Conservation (phyloP, 2,888 invertebrate genomes). For the Dendrolimus houi region DNA sequence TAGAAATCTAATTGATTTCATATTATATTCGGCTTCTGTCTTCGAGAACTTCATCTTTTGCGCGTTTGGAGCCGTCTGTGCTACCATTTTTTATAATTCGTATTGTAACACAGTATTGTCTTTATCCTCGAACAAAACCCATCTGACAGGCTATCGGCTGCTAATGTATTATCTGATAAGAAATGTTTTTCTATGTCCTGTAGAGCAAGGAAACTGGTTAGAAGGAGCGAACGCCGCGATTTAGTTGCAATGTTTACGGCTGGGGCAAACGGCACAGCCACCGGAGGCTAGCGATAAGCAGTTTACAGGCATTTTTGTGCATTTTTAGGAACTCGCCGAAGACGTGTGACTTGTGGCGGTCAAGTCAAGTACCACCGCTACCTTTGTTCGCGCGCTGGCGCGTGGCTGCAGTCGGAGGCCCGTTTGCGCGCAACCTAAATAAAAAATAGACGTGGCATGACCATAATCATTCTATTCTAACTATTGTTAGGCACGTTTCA, state of each 20-base stretch:
- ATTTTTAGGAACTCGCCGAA: no score
- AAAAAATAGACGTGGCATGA: no score
- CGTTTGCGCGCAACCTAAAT: no score
- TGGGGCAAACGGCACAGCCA: no score
- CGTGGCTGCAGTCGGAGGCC: no score
- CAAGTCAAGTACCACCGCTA: no score
- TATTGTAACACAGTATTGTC: constrained; percentile 1
- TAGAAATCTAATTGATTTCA: constrained; percentile 66
- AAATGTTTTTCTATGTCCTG: constrained; percentile 14
- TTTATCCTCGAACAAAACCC: constrained; percentile 8
- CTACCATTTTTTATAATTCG: constrained; percentile 19
- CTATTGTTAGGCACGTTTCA: no score
- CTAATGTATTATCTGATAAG: constrained; percentile 27
- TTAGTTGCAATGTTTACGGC: not conserved
- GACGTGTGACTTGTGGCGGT: no score
- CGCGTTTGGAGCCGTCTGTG: constrained; percentile 16
- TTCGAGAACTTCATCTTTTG: constrained; percentile 50
- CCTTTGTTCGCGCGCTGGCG: no score
- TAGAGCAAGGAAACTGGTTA: not conserved
- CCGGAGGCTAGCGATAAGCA: no score
- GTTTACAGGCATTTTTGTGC: no score
- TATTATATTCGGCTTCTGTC: constrained; percentile 58
- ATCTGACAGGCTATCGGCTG: constrained; percentile 18
- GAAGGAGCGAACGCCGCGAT: not conserved
- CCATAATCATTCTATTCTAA: no score